Base-by-base conservation (phyloP, 2,113 vertebrate species). In the Corythaeola cristata region DNA sequence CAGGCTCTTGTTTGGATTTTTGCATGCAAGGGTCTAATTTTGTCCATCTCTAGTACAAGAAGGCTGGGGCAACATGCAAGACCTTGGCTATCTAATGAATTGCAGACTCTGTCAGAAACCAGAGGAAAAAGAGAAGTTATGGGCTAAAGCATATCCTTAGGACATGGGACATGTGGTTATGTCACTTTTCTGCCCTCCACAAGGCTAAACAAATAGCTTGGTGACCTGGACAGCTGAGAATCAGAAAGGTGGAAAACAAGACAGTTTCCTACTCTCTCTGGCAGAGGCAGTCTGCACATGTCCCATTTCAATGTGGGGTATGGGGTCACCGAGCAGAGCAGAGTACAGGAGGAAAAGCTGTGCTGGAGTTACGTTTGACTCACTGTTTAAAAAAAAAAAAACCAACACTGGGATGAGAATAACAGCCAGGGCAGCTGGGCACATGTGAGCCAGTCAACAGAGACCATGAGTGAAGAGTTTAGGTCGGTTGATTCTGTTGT, bases 291-390 rank as follows among this genome's bases (percentile, higher is more conserved):
- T 35, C 20, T 76, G 58, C 8, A 7, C 37, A 17, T 7, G 5
- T 45, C 37, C 47, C 12, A 1, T 30, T 24, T 24, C 30, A 8
- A 3, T 3, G 13, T 11, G 9, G 10, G 19, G 11, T 6, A 1
- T 7, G 56, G 30, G 15, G 17, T 33, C 49, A 32, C 22, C 13
- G 39, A 55, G 44, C 52, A 35, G 62, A 82, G 47, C 18, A 28
- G 50, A 59, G 30, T 53, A 59, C 26, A 44, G 81, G 33, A 87
- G 41, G 33, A 79, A 50, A 55, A 73, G 15, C 24, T 56, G 19
- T 59, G 35, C 33, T 75, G 39, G 37, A 86, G 2, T 45, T 35
- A 21, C 3, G 11, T 75, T 76, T 93, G 72, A 56, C 41, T 93
- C 89, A 79, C 26, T 39, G 6, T 44, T 77, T 47, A 3, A 60